Percentiles rank a stretch among this genome's conserved stretches.
These are phyloP conservation scores for Nesometra sesokonis DNA, from an alignment of 35 echinoderm and acorn worm species.

Conservation along the genomic window DNA sequence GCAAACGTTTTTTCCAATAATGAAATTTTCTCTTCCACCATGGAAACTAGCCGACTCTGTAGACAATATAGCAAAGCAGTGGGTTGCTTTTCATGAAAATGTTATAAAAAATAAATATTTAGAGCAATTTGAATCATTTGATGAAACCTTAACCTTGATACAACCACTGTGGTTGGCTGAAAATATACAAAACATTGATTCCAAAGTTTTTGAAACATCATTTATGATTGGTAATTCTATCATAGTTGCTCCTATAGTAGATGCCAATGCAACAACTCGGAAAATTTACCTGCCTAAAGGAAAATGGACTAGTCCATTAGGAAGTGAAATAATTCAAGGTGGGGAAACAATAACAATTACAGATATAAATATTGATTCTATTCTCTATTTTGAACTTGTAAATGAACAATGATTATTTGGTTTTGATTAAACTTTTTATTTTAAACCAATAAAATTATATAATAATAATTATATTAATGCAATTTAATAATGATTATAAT, in stretches of 20 bases:
- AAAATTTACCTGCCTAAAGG: slow-evolving; percentile 38
- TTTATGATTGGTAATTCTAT: slow-evolving; percentile 28
- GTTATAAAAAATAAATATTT: neutral
- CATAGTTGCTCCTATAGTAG: slow-evolving; percentile 6
- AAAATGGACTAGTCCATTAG: slow-evolving; percentile 23
- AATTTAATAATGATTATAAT: no score
- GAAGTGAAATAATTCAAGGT: slow-evolving; percentile 11
- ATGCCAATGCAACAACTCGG: neutral
- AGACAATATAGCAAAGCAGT: slow-evolving; percentile 4
- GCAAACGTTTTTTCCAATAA: slow-evolving; percentile 66
- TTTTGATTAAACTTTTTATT: no score
- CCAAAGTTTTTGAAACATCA: neutral
- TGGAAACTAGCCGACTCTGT: slow-evolving; percentile 39
- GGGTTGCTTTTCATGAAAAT: slow-evolving; percentile 19
- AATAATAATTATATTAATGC: no score
- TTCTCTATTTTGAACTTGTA: neutral
- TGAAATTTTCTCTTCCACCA: slow-evolving; percentile 53
- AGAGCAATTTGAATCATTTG: neutral
- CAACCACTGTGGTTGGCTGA: slow-evolving; percentile 29
- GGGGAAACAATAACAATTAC: slow-evolving; percentile 43
- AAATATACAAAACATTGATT: neutral
- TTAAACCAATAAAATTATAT: no score
- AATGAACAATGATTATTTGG: no score
- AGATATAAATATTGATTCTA: slow-evolving; percentile 37
- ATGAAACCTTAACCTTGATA: slow-evolving; percentile 17